Base-by-base conservation (phyloP, 2,797 vertebrate genomes). In the Dendrocincla fuliginosa region DNA sequence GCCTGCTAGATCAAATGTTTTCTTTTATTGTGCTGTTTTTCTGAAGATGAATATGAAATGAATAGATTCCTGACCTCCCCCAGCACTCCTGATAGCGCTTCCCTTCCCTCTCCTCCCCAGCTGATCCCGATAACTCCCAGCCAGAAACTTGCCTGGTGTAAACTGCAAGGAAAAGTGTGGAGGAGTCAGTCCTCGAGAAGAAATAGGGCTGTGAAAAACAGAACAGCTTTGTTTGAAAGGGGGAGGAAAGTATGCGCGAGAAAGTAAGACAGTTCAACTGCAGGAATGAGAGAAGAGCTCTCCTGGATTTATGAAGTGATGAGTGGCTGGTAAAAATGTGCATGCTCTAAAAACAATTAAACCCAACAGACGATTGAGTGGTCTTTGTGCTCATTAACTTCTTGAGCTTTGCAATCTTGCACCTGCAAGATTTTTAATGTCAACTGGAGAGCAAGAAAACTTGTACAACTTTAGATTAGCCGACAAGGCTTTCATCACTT, bases 181-280 rank as follows among this genome's bases (percentile, higher is more conserved):
- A 98, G 98, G 98, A 98, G 98, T 97, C 81, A 69, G 81, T 97
- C 94, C 96, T 97, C 83, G 9, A 95, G 84, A 91, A 96, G 97
- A 97, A 97, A 71, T 93, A 96, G 83, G 94, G 95, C 97, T 93
- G 61, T 95, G 95, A 95, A 97, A 98, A 98, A 98, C 97, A 98
- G 97, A 97, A 89, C 88, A 89, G 95, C 97, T 98, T 97, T 98
- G 97, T 98, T 98, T 95, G 97, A 94, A 97, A 97, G 96, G 95
- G 97, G 98, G 96, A 97, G 97, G 97, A 98, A 97, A 97, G 97
- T 70, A 97, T 95, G 96, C 79, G 50, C 93, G 52, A 94, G 92
- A 96, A 96, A 95, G 87, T 95, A 97, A 93, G 96, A 80, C 97
- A 95, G 96, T 97, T 93, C 76, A 95, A 88, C 95, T 92, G 85